Percentiles rank a stretch among this genome's conserved stretches.
These are phyloP conservation scores for Numenius arquata DNA, from an alignment of 2,113 vertebrate species.

Conservation along the genomic window DNA sequence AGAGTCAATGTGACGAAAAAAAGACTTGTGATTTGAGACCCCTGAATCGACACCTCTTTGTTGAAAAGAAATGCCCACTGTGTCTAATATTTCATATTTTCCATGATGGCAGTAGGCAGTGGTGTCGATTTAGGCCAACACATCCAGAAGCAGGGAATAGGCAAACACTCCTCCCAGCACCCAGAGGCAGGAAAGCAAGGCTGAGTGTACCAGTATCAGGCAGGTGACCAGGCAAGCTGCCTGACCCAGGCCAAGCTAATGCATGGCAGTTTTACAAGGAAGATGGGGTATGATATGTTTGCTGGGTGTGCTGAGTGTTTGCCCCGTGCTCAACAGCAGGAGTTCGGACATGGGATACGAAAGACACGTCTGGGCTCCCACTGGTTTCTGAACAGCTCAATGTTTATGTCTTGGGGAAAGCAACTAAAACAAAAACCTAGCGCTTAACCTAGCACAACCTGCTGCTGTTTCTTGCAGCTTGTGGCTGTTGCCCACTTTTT, in stretches of 20 bases:
- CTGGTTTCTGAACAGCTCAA: background rate
- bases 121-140: rapidly evolving
- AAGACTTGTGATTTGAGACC: background rate
- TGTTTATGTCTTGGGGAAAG: background rate
- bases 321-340: background rate
- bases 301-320: background rate
- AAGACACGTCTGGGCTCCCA: background rate
- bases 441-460: background rate
- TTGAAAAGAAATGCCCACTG: background rate
- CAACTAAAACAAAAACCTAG: background rate
- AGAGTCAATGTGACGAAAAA: background rate
- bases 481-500: background rate
- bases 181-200: background rate
- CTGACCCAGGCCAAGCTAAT: background rate
- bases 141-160: background rate
- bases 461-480: background rate
- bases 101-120: background rate
- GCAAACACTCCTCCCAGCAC: background rate
- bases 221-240: background rate
- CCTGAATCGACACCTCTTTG: background rate
- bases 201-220: background rate
- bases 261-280: background rate
- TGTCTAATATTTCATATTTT: background rate
- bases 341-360: background rate
- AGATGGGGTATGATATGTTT: background rate